phyloP scores from a whole-genome alignment of 2,797 vertebrate genomes.

The Hydrophis major region DNA sequence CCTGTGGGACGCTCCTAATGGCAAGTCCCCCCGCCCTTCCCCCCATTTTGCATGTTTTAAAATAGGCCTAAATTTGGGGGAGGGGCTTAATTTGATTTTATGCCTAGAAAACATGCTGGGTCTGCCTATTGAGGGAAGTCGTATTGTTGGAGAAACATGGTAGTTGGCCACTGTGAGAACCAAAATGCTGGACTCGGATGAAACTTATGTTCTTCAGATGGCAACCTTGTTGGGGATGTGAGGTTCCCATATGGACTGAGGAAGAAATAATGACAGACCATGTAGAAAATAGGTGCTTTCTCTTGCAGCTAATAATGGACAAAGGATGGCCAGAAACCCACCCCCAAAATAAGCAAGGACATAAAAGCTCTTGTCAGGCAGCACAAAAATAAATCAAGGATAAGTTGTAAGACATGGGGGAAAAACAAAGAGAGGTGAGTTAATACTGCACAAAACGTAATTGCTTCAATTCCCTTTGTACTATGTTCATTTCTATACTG shows the following conservation, averaged over 20 bases:
- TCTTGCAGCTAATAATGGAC: not conserved
- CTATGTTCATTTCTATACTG: not conserved
- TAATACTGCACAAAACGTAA: not conserved
- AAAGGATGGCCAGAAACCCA: slow-evolving; percentile 4
- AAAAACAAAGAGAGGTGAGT: not conserved
- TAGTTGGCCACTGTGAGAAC: not conserved
- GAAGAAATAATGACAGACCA: not conserved
- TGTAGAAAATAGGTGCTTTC: not conserved
- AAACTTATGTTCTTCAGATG: not conserved
- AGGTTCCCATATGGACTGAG: not conserved
- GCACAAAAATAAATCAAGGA: not conserved
- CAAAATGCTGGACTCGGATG: not conserved
- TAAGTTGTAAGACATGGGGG: not conserved
- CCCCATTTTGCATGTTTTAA: no score
- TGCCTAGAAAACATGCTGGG: no score
- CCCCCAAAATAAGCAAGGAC: not conserved
- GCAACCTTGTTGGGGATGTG: not conserved
- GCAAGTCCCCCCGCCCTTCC: no score
- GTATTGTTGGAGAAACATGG: no score
- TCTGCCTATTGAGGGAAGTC: no score
- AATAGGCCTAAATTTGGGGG: no score
- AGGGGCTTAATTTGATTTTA: no score
- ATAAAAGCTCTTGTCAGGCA: not conserved
- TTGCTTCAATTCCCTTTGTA: slow-evolving; percentile 1
- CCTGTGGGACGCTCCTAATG: no score